Percentiles rank a stretch among this genome's conserved stretches.
phyloP scores from a whole-genome alignment of 92 coral and sea anemone genomes.

The Zoanthus solanderi region DNA sequence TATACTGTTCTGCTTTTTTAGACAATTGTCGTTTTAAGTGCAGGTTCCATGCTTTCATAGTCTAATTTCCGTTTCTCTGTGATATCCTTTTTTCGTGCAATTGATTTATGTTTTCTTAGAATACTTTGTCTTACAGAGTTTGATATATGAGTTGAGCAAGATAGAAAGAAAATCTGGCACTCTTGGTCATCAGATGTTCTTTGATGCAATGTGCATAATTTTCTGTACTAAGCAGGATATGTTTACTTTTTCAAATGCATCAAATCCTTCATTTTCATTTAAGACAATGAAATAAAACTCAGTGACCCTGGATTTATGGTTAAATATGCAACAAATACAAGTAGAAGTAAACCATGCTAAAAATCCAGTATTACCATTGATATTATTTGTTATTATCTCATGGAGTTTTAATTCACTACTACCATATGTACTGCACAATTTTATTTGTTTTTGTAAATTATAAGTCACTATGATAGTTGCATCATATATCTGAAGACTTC shows the following conservation, averaged over 20 bases:
- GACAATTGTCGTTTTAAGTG: conserved; percentile 29
- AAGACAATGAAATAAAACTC: conserved; percentile 41
- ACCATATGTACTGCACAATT: not conserved
- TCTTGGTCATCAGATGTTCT: conserved; percentile 26
- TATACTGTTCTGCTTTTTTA: conserved; percentile 35
- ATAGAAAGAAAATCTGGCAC: conserved; percentile 42
- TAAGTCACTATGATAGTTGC: conserved; percentile 1
- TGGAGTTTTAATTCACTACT: conserved; percentile 31
- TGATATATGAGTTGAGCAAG: conserved; percentile 26
- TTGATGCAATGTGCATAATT: conserved; percentile 25
- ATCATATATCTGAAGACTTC: conserved; percentile 17
- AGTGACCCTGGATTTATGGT: conserved; percentile 33
- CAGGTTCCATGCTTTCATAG: conserved; percentile 53
- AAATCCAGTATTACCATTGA: not conserved
- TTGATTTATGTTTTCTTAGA: conserved; percentile 44
- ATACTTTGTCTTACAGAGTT: conserved; percentile 37
- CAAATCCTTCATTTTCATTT: conserved; percentile 33
- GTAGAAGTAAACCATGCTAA: not conserved
- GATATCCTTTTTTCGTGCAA: conserved; percentile 26
- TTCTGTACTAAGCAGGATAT: conserved; percentile 33
- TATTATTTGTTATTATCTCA: conserved; percentile 20
- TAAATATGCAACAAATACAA: conserved; percentile 7
- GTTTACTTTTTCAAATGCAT: conserved; percentile 43
- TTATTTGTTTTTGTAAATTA: conserved; percentile 21
- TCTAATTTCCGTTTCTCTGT: conserved; percentile 33